Evolutionary conservation across 1,140 invertebrate genomes (phyloP).

Genomic region (Bilobella aurantiaca): DNA sequence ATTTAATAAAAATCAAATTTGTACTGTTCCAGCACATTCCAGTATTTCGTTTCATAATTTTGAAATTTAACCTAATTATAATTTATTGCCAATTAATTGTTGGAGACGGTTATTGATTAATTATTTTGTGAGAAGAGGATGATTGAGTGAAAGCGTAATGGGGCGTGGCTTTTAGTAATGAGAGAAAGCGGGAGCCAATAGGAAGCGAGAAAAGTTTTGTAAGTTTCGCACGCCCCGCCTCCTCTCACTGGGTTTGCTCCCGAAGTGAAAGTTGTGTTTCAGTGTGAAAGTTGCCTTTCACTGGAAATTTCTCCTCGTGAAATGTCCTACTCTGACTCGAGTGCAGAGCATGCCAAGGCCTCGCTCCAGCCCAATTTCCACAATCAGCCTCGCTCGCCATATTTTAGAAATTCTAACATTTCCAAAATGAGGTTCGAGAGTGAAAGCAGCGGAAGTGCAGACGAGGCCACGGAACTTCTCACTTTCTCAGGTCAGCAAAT

Average conservation of each 20-base stretch:
- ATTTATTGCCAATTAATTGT: neutral
- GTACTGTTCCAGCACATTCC: too few relatives aligned
- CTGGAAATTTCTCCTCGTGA: neutral
- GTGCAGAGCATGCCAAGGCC: neutral
- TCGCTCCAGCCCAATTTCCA: too few relatives aligned
- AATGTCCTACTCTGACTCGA: neutral
- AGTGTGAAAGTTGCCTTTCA: neutral
- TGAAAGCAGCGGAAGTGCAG: constrained; percentile 31
- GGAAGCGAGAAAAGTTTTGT: too few relatives aligned
- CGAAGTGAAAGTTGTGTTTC: neutral
- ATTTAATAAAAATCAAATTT: too few relatives aligned
- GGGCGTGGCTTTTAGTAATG: too few relatives aligned
- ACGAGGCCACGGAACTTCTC: constrained; percentile 16
- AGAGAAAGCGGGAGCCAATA: too few relatives aligned
- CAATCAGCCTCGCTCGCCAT: too few relatives aligned
- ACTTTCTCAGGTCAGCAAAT: constrained; percentile 16
- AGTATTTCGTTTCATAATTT: too few relatives aligned
- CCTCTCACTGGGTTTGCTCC: neutral
- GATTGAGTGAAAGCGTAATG: neutral
- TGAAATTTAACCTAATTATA: neutral
- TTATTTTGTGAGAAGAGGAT: neutral
- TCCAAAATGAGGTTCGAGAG: constrained; percentile 12
- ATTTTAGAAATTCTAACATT: neutral
- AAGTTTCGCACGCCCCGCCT: too few relatives aligned
- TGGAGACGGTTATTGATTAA: neutral